phyloP scores from a whole-genome alignment of 2,888 invertebrate genomes.

The Lasioglossum morio region DNA sequence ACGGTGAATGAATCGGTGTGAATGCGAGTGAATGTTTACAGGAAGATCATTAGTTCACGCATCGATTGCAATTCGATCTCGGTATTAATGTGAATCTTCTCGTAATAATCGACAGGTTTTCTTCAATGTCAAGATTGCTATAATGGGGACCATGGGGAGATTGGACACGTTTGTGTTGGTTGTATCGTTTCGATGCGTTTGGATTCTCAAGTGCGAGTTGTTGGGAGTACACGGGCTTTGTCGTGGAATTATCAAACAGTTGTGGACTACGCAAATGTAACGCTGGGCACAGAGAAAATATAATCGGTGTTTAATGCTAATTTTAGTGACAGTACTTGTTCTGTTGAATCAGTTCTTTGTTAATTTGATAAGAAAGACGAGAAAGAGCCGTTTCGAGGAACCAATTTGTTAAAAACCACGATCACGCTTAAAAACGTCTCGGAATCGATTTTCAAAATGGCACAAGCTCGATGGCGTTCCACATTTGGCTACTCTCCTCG shows the following conservation, averaged over 20 bases:
- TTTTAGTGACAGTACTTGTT: neutral
- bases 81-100: neutral
- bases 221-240: neutral
- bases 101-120: slow-evolving; percentile 5
- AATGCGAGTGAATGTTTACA: neutral
- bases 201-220: slow-evolving; percentile 8
- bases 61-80: slow-evolving; percentile 20
- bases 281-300: neutral
- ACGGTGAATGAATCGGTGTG: neutral
- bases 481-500: neutral
- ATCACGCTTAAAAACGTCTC: neutral
- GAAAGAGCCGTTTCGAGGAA: no score
- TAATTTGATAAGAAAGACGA: neutral
- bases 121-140: slow-evolving; percentile 20
- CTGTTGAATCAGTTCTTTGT: neutral
- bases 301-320: neutral
- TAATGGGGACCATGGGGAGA: neutral
- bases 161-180: neutral
- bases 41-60: slow-evolving; percentile 1
- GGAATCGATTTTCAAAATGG: neutral
- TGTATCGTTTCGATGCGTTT: neutral
- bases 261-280: slow-evolving; percentile 5
- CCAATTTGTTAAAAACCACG: no score
- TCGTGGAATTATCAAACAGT: neutral
- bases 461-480: neutral